phyloP scores from a whole-genome alignment of 2,113 vertebrate genomes.

The Entomyzon cyanotis region DNA sequence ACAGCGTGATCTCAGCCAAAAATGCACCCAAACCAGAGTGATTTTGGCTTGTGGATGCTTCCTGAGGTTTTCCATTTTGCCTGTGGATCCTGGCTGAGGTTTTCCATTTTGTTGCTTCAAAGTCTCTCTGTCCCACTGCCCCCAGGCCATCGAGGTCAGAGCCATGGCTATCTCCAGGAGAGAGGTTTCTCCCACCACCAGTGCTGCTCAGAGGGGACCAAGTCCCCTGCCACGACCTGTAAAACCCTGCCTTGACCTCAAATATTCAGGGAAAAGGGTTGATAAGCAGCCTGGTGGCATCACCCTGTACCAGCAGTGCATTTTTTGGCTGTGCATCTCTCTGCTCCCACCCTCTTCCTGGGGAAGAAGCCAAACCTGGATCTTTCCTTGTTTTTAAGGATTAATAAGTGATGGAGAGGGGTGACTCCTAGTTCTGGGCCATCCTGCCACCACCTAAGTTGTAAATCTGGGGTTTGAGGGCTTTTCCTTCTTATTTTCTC shows the following conservation, averaged over 20 bases:
- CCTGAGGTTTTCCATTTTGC: neutral
- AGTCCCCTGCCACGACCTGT: neutral
- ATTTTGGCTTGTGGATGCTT: neutral
- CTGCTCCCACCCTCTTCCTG: neutral
- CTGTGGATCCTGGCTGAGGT: neutral
- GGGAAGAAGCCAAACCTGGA: neutral
- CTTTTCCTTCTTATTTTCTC: neutral
- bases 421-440: neutral
- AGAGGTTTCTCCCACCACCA: neutral
- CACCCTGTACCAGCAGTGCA: fast-evolving
- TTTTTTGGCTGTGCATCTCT: neutral
- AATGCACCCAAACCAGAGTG: neutral
- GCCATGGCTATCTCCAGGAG: neutral
- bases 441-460: neutral
- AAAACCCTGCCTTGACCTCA: neutral
- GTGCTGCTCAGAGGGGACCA: neutral
- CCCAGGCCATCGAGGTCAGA: neutral
- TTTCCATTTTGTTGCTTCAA: neutral
- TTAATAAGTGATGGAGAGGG: fast-evolving
- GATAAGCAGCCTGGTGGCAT: neutral
- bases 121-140: neutral
- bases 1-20: fast-evolving
- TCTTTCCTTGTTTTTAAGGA: neutral
- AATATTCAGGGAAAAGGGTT: neutral
- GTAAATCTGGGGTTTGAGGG: neutral